Evolutionary conservation across 1,140 invertebrate species (phyloP).

Genomic region (Drosophila rhopaloa): DNA sequence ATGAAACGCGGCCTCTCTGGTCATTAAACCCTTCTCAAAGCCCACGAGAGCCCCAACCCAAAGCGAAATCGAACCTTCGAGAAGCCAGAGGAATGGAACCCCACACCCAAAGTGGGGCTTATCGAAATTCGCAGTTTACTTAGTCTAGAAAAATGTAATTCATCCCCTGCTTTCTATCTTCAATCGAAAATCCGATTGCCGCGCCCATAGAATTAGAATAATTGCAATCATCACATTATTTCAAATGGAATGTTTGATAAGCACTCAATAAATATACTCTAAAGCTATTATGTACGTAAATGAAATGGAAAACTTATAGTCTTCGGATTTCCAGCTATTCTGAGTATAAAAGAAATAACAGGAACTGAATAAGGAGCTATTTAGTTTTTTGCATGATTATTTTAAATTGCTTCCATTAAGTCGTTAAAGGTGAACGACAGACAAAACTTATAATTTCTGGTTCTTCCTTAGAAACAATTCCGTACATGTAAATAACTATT

Average conservation of each 20-base stretch:
- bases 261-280: constrained; percentile 6
- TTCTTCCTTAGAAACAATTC: no score
- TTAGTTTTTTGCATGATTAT: no score
- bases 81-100: constrained; percentile 39
- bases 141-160: constrained; percentile 47
- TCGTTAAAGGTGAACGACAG: no score
- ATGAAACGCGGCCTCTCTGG: constrained; percentile 43
- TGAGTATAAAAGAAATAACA: no score
- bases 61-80: constrained; percentile 39
- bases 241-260: constrained; percentile 31
- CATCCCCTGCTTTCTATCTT: constrained; percentile 17
- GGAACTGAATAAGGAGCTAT: no score
- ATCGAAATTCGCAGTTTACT: constrained; percentile 53
- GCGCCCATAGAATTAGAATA: constrained; percentile 16
- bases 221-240: constrained; percentile 24
- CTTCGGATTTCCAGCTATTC: background rate
- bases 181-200: constrained; percentile 39
- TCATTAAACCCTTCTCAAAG: constrained; percentile 57
- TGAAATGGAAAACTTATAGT: background rate
- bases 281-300: background rate
- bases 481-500: no score
- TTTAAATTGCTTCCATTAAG: no score
- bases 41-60: constrained; percentile 9
- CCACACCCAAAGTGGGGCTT: constrained; percentile 30
- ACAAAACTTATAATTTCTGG: no score